phyloP scores from a whole-genome alignment of 2,888 invertebrate genomes.

The Meteorus cinctellus region DNA sequence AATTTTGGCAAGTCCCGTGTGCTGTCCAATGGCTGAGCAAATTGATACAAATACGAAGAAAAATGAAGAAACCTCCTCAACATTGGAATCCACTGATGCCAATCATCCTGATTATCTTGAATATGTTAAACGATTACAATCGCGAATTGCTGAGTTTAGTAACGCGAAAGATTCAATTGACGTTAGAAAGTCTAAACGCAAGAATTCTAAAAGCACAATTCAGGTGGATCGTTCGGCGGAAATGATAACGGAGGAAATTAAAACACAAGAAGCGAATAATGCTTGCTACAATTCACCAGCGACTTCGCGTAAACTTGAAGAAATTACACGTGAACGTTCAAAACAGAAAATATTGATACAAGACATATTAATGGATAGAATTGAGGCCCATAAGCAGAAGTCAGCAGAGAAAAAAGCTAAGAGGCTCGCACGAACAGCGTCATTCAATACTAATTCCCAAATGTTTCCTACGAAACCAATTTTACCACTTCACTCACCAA shows the following conservation, averaged over 20 bases:
- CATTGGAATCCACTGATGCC: slow-evolving; percentile 57
- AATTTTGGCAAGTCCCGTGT: slow-evolving; percentile 75
- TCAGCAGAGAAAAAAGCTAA: slow-evolving; percentile 78
- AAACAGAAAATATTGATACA: slow-evolving; percentile 89
- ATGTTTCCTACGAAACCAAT: slow-evolving; percentile 49
- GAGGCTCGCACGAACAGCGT: slow-evolving; percentile 76
- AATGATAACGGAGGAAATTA: slow-evolving; percentile 74
- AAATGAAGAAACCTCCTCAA: slow-evolving; percentile 48
- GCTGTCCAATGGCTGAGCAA: slow-evolving; percentile 59
- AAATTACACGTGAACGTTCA: slow-evolving; percentile 85
- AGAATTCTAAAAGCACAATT: slow-evolving; percentile 72
- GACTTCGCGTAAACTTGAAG: slow-evolving; percentile 81
- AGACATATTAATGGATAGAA: slow-evolving; percentile 87
- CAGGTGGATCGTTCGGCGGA: slow-evolving; percentile 73
- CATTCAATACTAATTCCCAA: slow-evolving; percentile 66
- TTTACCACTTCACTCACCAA: slow-evolving; percentile 47
- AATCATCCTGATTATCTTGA: slow-evolving; percentile 75
- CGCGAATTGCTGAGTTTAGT: slow-evolving; percentile 81
- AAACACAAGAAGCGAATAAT: slow-evolving; percentile 67
- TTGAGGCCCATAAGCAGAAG: slow-evolving; percentile 80
- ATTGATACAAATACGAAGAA: slow-evolving; percentile 37
- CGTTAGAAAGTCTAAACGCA: slow-evolving; percentile 77
- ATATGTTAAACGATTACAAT: slow-evolving; percentile 80
- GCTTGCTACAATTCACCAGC: slow-evolving; percentile 74
- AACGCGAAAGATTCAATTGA: slow-evolving; percentile 82